Conservation (phyloP, 2,797 vertebrate genomes). For the Astyanax mexicanus region DNA sequence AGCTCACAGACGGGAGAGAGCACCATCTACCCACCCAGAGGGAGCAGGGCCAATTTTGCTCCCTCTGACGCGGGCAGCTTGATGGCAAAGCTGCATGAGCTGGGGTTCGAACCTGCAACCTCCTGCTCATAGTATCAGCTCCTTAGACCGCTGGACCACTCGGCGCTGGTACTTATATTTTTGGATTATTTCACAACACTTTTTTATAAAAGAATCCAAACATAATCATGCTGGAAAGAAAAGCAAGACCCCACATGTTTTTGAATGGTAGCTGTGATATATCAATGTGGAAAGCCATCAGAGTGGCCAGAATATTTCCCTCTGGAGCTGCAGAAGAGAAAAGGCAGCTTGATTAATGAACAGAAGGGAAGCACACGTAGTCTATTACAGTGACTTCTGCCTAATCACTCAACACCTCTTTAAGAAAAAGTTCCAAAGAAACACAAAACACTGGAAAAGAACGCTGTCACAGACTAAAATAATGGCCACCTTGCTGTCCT, state of each 20-base stretch:
- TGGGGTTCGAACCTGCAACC: no score
- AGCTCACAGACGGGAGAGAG: no score
- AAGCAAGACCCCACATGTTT: slow-evolving; percentile 39
- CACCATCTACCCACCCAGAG: no score
- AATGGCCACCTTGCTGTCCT: slow-evolving; percentile 9
- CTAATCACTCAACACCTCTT: slow-evolving; percentile 26
- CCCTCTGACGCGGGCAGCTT: no score
- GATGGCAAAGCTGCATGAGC: no score
- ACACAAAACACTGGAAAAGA: slow-evolving; percentile 9
- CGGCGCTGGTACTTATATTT: no score
- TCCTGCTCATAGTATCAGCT: no score
- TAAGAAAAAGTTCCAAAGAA: slow-evolving; percentile 31
- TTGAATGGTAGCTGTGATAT: slow-evolving; percentile 34
- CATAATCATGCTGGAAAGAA: slow-evolving; percentile 41
- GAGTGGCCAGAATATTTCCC: slow-evolving; percentile 38
- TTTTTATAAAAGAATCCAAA: slow-evolving; percentile 22
- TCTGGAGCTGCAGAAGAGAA: slow-evolving; percentile 25
- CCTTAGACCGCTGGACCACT: no score
- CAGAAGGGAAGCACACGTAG: slow-evolving; percentile 30
- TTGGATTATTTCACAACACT: background rate
- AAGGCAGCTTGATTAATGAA: slow-evolving; percentile 43
- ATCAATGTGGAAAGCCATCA: slow-evolving; percentile 11
- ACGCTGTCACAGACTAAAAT: slow-evolving; percentile 11
- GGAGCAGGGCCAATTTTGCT: no score
- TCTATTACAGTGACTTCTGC: slow-evolving; percentile 28